Base-by-base conservation (phyloP, 2,888 invertebrate species). In the Bellardia pandia region DNA sequence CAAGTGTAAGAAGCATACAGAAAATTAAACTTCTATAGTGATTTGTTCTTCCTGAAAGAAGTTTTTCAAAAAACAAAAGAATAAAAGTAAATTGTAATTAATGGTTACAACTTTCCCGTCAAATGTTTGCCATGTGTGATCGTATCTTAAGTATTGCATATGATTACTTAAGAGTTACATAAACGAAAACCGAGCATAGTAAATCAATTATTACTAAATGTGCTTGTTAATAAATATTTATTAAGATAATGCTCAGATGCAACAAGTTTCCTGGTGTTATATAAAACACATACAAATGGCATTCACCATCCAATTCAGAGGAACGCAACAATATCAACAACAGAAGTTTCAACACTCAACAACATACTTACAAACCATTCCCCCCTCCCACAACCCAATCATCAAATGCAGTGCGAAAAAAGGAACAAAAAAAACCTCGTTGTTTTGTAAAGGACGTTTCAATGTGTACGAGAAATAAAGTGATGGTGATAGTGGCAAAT, bases 401-500 rank as follows among this genome's bases (percentile, higher is more conserved):
- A 68, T 84, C 84, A 84, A 86, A 56, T 77, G 77, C 86, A 84
- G 77, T 78, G 30, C 2, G 2, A 3, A 40, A 23, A 51, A 75
- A 33, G 48, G 14, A 56, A 68, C 8, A 68, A 60, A 7, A 60
- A 60, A 33, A 45, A 16, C 33, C 40, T 74, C 11, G 62, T 45
- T 33, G 13, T n/a, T 72, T 58, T 62, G 14, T n/a, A 64, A 71
- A 16, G 11, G 62, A 71, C 5, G 16, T 48, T 80, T 42, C 9
- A 45, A 16, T 40, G 40, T 37, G 37, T n/a, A 30, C 16, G 42
- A 81, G 37, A 9, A 45, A 0, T 53, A 33, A 58, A 81, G 66
- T 66, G 69, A 33, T 90, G 88, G 33, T 90, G 88, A 66, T 72
- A 81, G 91, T 91, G 90, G 89, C 91, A 91, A 91, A 91, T 90